Percentiles rank a stretch among this genome's conserved stretches.
phyloP scores from a whole-genome alignment of 2,888 invertebrate genomes.

The Trissonchulus sp. region DNA sequence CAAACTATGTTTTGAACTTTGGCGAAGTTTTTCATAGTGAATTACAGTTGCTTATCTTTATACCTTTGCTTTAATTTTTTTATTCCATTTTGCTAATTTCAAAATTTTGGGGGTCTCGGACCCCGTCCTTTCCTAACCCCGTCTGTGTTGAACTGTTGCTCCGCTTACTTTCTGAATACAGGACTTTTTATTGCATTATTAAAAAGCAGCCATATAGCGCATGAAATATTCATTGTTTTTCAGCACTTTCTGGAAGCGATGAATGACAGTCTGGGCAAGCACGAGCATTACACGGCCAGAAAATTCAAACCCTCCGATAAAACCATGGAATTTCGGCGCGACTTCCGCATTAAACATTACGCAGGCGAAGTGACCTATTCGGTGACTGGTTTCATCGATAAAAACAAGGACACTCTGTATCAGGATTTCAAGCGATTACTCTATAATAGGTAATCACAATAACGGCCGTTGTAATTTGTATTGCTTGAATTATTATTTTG shows the following conservation, averaged over 20 bases:
- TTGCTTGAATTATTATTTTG: background rate
- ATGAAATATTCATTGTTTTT: slow-evolving; percentile 28
- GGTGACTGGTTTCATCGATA: slow-evolving; percentile 84
- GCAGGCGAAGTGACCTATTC: slow-evolving; percentile 93
- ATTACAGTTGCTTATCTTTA: no score
- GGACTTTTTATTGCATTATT: no score
- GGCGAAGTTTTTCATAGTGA: no score
- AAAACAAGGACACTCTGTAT: slow-evolving; percentile 91
- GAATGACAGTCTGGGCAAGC: slow-evolving; percentile 75
- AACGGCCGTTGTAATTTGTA: no score
- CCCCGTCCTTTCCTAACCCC: no score
- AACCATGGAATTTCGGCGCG: slow-evolving; percentile 55
- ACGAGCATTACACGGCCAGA: slow-evolving; percentile 78
- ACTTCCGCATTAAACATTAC: slow-evolving; percentile 69
- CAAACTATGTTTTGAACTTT: no score
- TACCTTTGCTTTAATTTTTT: no score
- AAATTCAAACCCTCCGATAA: slow-evolving; percentile 62
- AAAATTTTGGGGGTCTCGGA: no score
- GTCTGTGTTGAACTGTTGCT: no score
- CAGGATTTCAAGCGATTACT: slow-evolving; percentile 91
- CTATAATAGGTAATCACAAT: slow-evolving; percentile 63
- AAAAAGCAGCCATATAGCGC: no score
- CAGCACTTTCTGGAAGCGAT: slow-evolving; percentile 80
- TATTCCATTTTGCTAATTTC: no score
- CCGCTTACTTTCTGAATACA: no score